Conservation (phyloP, 2,113 vertebrate genomes). For the Leptocoma aspasia region DNA sequence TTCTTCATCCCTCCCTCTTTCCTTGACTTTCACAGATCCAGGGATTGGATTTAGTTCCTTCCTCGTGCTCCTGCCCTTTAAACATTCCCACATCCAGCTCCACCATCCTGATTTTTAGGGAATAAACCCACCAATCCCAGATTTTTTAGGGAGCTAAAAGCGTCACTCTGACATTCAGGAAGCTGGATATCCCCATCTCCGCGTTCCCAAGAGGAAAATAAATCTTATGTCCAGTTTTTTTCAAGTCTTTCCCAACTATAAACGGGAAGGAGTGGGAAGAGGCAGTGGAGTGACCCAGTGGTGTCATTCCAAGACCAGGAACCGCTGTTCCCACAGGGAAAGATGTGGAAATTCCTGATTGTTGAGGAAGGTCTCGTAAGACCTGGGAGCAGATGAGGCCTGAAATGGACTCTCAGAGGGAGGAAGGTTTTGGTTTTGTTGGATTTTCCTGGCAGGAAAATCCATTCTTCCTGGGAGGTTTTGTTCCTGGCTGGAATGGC, state of each 20-base stretch:
- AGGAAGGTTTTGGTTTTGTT: not conserved
- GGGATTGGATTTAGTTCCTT: not conserved
- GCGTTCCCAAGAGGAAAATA: rapidly evolving
- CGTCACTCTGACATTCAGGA: rapidly evolving
- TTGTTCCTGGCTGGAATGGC: not conserved
- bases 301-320: not conserved
- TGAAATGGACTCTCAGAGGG: not conserved
- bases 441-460: not conserved
- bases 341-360: not conserved
- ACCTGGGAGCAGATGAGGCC: not conserved
- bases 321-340: rapidly evolving
- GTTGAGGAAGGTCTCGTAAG: not conserved
- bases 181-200: not conserved
- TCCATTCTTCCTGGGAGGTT: not conserved
- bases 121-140: not conserved
- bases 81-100: not conserved
- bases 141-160: not conserved
- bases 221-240: not conserved
- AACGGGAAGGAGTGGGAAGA: not conserved
- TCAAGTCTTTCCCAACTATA: not conserved
- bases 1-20: not conserved
- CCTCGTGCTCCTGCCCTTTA: not conserved
- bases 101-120: not conserved
- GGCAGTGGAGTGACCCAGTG: not conserved
- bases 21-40: not conserved